These are phyloP conservation scores for Mugil cephalus DNA, from an alignment of 2,113 vertebrate genomes.

Conservation along the genomic window DNA sequence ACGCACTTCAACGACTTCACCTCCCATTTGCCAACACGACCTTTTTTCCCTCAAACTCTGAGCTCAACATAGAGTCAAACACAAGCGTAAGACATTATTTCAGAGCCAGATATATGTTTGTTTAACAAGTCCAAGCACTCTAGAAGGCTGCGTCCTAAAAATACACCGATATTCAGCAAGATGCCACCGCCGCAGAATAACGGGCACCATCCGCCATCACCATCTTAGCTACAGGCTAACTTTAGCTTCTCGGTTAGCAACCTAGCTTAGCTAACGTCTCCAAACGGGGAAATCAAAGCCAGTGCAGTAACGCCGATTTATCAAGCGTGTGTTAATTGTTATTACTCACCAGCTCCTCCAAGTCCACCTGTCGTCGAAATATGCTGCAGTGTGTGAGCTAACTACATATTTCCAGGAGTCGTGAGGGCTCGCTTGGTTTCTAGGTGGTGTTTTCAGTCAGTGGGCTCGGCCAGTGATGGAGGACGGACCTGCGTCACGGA, in stretches of 20 bases:
- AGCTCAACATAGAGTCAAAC: background rate
- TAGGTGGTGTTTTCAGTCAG: slow-evolving; percentile 64
- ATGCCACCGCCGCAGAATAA: slow-evolving; percentile 57
- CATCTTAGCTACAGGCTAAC: slow-evolving; percentile 71
- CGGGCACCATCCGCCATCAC: slow-evolving; percentile 70
- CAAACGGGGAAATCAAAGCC: background rate
- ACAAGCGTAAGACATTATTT: fast-evolving
- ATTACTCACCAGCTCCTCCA: slow-evolving; percentile 66
- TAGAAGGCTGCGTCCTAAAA: background rate
- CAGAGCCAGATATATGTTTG: fast-evolving
- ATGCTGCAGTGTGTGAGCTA: slow-evolving; percentile 1
- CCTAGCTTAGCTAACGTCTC: slow-evolving; percentile 29
- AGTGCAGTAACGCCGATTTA: background rate
- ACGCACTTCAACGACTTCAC: slow-evolving; percentile 51
- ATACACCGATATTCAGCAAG: background rate
- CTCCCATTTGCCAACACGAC: slow-evolving; percentile 54
- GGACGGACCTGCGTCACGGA: slow-evolving; percentile 72
- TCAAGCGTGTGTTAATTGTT: fast-evolving
- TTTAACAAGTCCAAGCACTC: background rate
- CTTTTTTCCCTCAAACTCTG: background rate
- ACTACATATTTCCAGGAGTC: slow-evolving; percentile 76
- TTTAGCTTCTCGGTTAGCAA: slow-evolving; percentile 50
- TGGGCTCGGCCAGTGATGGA: slow-evolving; percentile 70
- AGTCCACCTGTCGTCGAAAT: slow-evolving; percentile 52
- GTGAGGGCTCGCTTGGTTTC: slow-evolving; percentile 40